Conservation (phyloP, 2,113 vertebrate species). For the Tragelaphus strepsiceros region DNA sequence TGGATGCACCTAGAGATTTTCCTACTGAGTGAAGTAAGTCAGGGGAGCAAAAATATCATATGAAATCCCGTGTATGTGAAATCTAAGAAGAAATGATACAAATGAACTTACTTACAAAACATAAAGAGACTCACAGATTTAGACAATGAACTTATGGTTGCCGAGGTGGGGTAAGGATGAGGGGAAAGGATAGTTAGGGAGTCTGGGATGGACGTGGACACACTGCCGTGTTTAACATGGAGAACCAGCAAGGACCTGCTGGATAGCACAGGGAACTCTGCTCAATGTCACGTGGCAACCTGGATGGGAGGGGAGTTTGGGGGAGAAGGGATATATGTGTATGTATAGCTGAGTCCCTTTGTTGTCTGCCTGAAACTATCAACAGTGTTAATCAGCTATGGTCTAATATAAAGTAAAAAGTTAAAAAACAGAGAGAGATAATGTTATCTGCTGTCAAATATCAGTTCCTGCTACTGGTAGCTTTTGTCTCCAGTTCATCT, state of each 20-base stretch:
- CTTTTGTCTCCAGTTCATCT: fast-evolving
- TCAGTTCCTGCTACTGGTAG: background rate
- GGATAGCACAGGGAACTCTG: background rate
- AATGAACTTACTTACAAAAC: background rate
- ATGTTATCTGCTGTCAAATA: fast-evolving
- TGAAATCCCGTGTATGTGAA: background rate
- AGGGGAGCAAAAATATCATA: background rate
- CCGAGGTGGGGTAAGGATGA: fast-evolving
- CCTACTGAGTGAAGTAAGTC: background rate
- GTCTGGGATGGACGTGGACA: background rate
- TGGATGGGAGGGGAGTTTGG: background rate
- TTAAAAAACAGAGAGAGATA: background rate
- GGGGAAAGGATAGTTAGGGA: background rate
- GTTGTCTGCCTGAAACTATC: background rate
- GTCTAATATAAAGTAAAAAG: background rate
- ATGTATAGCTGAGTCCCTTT: background rate
- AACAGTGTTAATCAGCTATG: background rate
- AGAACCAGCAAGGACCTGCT: too few relatives aligned
- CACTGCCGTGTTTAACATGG: too few relatives aligned
- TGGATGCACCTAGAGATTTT: background rate
- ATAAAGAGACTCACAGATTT: background rate
- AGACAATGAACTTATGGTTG: background rate
- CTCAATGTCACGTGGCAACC: fast-evolving
- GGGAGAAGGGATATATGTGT: fast-evolving
- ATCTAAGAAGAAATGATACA: background rate